These are phyloP conservation scores for Ephydatia muelleri DNA, from an alignment of 37 sponge, comb jelly and placozoan species.

Conservation along the genomic window DNA sequence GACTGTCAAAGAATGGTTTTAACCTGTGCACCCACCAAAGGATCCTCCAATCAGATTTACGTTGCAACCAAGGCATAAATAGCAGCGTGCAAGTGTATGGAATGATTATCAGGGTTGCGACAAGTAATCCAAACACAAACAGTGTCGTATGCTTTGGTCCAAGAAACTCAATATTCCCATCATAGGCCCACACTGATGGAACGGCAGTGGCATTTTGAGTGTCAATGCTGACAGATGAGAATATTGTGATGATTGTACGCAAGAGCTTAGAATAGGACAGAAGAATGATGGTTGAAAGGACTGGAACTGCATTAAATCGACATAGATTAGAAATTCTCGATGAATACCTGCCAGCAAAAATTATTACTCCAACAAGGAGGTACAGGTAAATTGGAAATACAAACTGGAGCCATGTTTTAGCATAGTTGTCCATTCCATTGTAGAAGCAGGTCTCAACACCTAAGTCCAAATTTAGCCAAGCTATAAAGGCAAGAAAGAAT, in stretches of 20 bases:
- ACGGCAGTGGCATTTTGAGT: neutral
- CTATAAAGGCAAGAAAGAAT: neutral
- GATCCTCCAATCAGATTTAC: neutral
- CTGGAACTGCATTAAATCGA: conserved; percentile 32
- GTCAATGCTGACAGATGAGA: neutral
- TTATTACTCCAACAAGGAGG: conserved; percentile 19
- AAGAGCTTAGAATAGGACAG: conserved; percentile 37
- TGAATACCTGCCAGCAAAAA: conserved; percentile 18
- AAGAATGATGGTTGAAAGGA: conserved; percentile 39
- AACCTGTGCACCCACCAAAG: conserved; percentile 1
- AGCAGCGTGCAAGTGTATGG: conserved; percentile 3
- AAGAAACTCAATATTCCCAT: conserved; percentile 28
- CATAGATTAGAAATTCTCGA: neutral
- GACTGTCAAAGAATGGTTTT: conserved; percentile 24
- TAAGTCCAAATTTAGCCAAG: conserved; percentile 54
- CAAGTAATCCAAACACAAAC: conserved; percentile 13
- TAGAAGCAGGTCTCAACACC: conserved; percentile 46
- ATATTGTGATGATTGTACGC: conserved; percentile 21
- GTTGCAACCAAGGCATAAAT: conserved; percentile 22
- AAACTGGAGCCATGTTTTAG: conserved; percentile 50
- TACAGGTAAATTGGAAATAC: conserved; percentile 42
- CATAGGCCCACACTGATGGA: conserved; percentile 12
- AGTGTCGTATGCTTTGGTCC: conserved; percentile 28
- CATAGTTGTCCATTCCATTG: conserved; percentile 37
- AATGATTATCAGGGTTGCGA: neutral